Evolutionary conservation across 2,113 vertebrate species (phyloP), one percentile per base, ranked within the genome.

Genomic region (Otus sunia): DNA sequence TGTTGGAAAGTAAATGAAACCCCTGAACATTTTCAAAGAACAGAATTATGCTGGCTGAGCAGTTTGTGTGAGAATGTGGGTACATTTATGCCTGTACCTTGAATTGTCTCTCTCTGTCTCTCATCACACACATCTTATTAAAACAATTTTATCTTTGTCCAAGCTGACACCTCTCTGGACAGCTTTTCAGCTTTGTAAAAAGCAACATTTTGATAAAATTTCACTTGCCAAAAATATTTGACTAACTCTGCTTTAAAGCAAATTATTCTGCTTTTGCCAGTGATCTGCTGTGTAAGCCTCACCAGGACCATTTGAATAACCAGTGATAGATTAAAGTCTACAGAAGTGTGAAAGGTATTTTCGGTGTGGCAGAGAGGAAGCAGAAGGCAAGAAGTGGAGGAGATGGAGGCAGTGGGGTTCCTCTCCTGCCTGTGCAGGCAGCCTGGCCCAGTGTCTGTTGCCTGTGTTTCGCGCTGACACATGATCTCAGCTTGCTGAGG

Each of bases 391-490:
- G 6, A 5, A 8, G 9, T 47, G 21, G 22, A 84, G n/a, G 49
- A 60, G 10, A 17, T 3, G 15, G 14, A 19, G 23, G 6, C 0
- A 1, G 14, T 34, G 30, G 21, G 12, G 4, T n/a, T 27, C 15
- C 36, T 60, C 39, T 60, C 23, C 60, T 56, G 36, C 66, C 59
- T 37, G 32, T 1, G 1, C 26, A 26, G 19, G 15, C 71, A 66
- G 22, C 12, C 16, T 32, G 58, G 58, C 36, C 36, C 53, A 84
- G 12, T 0, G 0, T 15, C n/a, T 82, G 53, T 17, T 77, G 72
- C 29, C 60, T 2, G 0, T 11, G 10, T 77, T 66, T 36, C 1
- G 0, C 1, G 5, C 39, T 58, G 81, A 29, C 19, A 17, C 1
- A 0, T 17, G 64, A 78, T 41, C 20, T 71, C 18, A 66, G 34